phyloP scores from a whole-genome alignment of 2,888 invertebrate species.

The Zeuzera pyrina region DNA sequence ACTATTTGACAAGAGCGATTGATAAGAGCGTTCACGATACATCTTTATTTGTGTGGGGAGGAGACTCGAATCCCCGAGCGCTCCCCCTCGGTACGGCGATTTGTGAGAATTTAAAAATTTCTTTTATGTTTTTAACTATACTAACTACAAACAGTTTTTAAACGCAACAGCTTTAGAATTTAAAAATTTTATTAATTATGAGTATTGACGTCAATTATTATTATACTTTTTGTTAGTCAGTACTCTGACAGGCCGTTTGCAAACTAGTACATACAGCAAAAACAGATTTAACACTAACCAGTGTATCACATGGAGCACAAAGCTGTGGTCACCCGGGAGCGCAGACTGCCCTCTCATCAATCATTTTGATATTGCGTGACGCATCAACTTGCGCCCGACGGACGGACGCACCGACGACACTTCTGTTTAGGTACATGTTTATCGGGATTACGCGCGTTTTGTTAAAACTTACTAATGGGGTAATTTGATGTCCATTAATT shows the following conservation, averaged over 20 bases:
- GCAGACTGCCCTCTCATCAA: slow-evolving; percentile 36
- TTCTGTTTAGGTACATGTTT: slow-evolving; percentile 38
- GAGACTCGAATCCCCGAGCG: too few relatives aligned
- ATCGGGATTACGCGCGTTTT: slow-evolving; percentile 20
- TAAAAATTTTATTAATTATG: too few relatives aligned
- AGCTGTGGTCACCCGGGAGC: slow-evolving; percentile 27
- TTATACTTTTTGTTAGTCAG: slow-evolving; percentile 1
- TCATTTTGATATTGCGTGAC: slow-evolving; percentile 61
- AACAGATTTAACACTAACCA: slow-evolving; percentile 1
- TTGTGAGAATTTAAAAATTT: too few relatives aligned
- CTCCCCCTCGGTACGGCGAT: too few relatives aligned
- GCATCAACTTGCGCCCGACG: slow-evolving; percentile 36
- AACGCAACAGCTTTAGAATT: too few relatives aligned
- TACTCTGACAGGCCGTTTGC: neutral
- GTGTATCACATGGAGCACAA: slow-evolving; percentile 6
- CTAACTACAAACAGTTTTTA: too few relatives aligned
- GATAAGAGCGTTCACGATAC: too few relatives aligned
- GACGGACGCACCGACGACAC: slow-evolving; percentile 21
- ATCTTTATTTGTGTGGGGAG: too few relatives aligned
- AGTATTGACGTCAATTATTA: neutral
- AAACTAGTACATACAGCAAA: slow-evolving; percentile 2
- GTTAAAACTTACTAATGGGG: slow-evolving; percentile 15
- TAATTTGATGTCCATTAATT: slow-evolving; percentile 8
- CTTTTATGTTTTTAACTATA: too few relatives aligned
- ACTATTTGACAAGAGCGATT: too few relatives aligned